phyloP scores from a whole-genome alignment of 2,888 invertebrate species.

The Callinectes sapidus region DNA sequence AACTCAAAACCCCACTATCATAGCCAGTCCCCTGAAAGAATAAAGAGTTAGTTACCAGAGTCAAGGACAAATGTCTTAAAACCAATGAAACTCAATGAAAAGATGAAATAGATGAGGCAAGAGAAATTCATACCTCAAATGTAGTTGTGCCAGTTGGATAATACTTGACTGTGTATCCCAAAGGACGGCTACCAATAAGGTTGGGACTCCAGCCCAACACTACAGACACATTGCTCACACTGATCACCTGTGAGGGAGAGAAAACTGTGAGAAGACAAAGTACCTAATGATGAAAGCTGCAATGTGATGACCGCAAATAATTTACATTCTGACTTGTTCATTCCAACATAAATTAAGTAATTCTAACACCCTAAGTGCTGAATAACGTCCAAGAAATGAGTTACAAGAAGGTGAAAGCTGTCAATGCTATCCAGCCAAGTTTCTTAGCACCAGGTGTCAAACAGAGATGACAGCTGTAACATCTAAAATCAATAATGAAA shows the following conservation, averaged over 20 bases:
- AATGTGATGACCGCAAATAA: neutral
- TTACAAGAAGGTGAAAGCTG: neutral
- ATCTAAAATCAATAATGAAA: neutral
- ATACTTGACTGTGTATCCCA: conserved; percentile 47
- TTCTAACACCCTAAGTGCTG: neutral
- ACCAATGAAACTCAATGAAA: too few relatives aligned
- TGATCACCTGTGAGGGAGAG: conserved; percentile 50
- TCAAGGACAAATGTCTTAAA: too few relatives aligned
- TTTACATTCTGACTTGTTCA: neutral
- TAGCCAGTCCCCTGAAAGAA: too few relatives aligned
- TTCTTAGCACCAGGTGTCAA: too few relatives aligned
- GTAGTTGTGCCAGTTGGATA: neutral
- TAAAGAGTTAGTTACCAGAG: too few relatives aligned
- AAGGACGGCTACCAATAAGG: conserved; percentile 4
- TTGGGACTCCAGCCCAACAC: conserved; percentile 55
- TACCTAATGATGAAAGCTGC: neutral
- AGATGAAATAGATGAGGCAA: neutral
- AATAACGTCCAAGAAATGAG: neutral
- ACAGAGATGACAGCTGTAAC: neutral
- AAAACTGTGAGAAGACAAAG: neutral
- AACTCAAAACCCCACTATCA: too few relatives aligned
- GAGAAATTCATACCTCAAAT: conserved; percentile 36
- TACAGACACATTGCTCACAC: conserved; percentile 53
- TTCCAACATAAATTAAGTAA: too few relatives aligned
- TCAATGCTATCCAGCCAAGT: too few relatives aligned